These are phyloP conservation scores for Pocota personata DNA, from an alignment of 2,888 invertebrate species.

Conservation along the genomic window DNA sequence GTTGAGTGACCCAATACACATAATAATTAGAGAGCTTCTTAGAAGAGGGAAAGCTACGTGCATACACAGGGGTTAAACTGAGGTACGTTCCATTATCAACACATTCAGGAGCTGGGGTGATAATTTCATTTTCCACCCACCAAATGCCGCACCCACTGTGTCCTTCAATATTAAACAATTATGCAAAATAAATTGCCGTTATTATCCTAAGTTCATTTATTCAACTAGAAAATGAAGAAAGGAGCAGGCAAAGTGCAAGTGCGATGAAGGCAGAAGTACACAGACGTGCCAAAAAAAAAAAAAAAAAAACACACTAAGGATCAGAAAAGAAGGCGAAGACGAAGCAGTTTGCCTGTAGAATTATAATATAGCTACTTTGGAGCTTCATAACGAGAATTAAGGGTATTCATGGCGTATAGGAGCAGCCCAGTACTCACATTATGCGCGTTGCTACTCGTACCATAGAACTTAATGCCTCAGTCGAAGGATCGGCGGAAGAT, in stretches of 20 bases:
- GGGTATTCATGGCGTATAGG: slow-evolving; percentile 36
- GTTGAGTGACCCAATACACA: slow-evolving; percentile 32
- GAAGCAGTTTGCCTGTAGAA: slow-evolving; percentile 20
- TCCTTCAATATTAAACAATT: slow-evolving; percentile 59
- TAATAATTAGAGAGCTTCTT: slow-evolving; percentile 5
- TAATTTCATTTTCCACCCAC: background rate
- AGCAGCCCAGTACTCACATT: slow-evolving; percentile 30
- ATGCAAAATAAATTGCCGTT: slow-evolving; percentile 64
- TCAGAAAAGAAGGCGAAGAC: background rate
- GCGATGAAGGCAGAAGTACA: background rate
- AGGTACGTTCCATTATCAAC: slow-evolving; percentile 4
- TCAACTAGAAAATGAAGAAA: slow-evolving; percentile 16
- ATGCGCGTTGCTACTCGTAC: slow-evolving; percentile 26
- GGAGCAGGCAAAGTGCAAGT: background rate
- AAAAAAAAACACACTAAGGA: background rate
- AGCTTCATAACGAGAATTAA: slow-evolving; percentile 52
- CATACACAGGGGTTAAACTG: background rate
- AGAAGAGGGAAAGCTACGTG: background rate
- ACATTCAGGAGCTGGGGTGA: background rate
- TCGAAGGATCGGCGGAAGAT: slow-evolving; percentile 40
- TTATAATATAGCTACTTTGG: slow-evolving; percentile 51
- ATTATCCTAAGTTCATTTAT: slow-evolving; percentile 59
- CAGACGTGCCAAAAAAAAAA: background rate
- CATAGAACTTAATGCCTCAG: slow-evolving; percentile 20
- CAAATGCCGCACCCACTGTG: background rate